Evolutionary conservation across 2,797 vertebrate genomes (phyloP).

Genomic region (Peromyscus attwateri): DNA sequence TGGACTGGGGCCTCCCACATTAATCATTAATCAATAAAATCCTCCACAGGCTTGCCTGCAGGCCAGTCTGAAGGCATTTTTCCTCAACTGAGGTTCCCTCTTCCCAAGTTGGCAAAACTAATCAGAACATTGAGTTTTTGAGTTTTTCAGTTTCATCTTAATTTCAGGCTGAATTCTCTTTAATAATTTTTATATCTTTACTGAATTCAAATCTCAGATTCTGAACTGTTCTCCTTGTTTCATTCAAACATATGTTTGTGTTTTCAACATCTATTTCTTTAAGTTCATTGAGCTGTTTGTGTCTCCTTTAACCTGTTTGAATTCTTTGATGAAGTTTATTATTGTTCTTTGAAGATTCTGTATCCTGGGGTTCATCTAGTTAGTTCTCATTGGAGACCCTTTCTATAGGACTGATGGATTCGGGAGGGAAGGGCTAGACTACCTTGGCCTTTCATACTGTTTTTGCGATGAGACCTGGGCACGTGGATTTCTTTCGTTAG

Average conservation of each 20-base stretch:
- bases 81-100: background rate
- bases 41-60: background rate
- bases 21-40: background rate
- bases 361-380: background rate
- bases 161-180: background rate
- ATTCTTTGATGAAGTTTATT: background rate
- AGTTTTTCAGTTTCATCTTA: background rate
- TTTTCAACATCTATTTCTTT: background rate
- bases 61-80: background rate
- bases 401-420: background rate
- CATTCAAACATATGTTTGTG: background rate
- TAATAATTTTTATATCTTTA: background rate
- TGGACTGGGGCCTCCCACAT: no score
- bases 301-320: background rate
- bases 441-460: background rate
- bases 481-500: background rate
- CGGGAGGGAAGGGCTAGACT: background rate
- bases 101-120: background rate
- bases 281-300: background rate
- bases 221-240: background rate
- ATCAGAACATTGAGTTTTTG: background rate
- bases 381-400: background rate
- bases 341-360: background rate
- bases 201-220: background rate
- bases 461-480: background rate